Conservation (phyloP, 2,888 invertebrate species). For the Myopa testacea region DNA sequence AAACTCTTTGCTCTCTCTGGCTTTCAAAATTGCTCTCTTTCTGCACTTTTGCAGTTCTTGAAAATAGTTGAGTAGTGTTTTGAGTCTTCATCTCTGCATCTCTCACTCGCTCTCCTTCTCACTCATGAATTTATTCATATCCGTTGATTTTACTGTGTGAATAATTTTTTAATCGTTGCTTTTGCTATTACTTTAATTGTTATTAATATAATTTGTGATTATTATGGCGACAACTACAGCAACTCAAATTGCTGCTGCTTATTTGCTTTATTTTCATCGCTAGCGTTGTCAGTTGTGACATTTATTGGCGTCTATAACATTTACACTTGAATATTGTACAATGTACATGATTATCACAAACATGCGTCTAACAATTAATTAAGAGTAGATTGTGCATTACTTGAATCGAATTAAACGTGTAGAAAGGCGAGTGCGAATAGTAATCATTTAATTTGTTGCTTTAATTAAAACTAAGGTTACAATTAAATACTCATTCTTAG, state of each 20-base stretch:
- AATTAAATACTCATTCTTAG: too few species aligned
- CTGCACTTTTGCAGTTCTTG: not conserved
- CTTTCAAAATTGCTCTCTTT: not conserved
- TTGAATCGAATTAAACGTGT: not conserved
- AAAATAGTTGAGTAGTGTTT: too few species aligned
- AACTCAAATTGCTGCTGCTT: not conserved
- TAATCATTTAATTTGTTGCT: not conserved
- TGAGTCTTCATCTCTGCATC: too few species aligned
- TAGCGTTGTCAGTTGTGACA: conserved; percentile 1
- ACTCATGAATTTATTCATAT: too few species aligned
- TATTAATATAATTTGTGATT: conserved; percentile 22
- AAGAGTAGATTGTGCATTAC: not conserved
- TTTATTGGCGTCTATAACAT: not conserved
- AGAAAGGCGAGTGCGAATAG: not conserved
- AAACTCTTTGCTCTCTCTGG: conserved; percentile 43
- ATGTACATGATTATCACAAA: not conserved
- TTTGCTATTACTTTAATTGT: conserved; percentile 23
- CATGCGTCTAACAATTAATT: not conserved
- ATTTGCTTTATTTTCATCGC: not conserved
- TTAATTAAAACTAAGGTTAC: not conserved
- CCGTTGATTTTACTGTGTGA: not conserved
- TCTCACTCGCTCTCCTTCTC: not conserved
- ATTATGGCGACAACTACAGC: conserved; percentile 5
- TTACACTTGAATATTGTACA: not conserved
- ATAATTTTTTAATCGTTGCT: conserved; percentile 24